phyloP scores from a whole-genome alignment of 2,113 vertebrate genomes.

The Tenrec ecaudatus region DNA sequence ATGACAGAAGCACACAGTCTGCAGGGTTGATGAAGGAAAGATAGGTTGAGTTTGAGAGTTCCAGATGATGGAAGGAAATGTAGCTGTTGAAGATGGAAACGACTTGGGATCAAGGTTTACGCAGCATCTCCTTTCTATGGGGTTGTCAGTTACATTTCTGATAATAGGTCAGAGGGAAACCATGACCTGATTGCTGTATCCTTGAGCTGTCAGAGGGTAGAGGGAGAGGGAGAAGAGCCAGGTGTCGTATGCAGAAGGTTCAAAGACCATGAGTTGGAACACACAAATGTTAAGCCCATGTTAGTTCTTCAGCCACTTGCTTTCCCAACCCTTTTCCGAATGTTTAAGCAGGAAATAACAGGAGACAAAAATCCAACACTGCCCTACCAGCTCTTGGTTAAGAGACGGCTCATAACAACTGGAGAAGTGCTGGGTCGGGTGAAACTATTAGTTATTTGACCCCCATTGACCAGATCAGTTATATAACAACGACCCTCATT shows the following conservation, averaged over 20 bases:
- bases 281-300: neutral
- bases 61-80: neutral
- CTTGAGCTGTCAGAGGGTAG: neutral
- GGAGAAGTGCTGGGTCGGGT: neutral
- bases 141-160: neutral
- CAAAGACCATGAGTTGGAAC: neutral
- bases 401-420: neutral
- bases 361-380: neutral
- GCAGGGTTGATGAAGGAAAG: conserved; percentile 6
- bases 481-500: neutral
- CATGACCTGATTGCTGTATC: neutral
- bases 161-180: neutral
- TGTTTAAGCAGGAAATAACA: neutral
- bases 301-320: neutral
- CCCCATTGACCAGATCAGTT: neutral
- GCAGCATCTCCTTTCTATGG: neutral
- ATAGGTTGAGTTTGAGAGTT: conserved; percentile 3
- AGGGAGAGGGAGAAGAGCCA: neutral
- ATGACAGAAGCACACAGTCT: conserved; percentile 5
- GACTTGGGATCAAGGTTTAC: neutral
- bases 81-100: neutral
- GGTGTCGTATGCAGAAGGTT: neutral
- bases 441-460: neutral
- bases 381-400: neutral
- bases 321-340: neutral